Evolutionary conservation across 2,797 vertebrate species (phyloP).

Genomic region (Amazonetta brasiliensis): DNA sequence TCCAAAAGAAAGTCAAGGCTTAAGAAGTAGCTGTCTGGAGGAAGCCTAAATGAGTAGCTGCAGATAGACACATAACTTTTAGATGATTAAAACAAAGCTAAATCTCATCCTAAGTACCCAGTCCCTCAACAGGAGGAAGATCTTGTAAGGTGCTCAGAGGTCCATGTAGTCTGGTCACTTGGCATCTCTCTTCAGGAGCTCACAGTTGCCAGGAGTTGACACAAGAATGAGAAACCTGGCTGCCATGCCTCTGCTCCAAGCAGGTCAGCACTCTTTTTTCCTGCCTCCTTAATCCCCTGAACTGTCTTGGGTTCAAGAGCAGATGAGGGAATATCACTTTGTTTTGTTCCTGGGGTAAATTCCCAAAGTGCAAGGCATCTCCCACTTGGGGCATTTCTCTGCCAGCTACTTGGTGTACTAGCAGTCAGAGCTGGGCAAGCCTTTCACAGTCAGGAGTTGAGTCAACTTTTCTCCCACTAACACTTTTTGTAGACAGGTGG

Average conservation of each 20-base stretch:
- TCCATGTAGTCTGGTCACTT: neutral
- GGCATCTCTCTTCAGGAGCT: neutral
- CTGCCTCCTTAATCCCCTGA: neutral
- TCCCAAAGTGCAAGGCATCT: neutral
- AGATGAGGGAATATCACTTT: neutral
- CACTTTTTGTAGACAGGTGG: neutral
- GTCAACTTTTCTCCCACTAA: constrained; percentile 15
- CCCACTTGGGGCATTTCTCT: neutral
- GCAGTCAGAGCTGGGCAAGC: neutral
- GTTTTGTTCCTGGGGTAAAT: neutral
- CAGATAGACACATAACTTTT: neutral
- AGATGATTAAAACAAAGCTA: neutral
- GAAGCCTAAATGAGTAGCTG: neutral
- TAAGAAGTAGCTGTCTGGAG: neutral
- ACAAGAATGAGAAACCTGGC: neutral
- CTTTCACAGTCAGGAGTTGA: neutral
- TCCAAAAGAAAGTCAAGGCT: neutral
- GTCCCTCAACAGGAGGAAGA: neutral
- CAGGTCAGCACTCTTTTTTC: neutral
- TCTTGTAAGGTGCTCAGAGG: neutral
- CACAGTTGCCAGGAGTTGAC: neutral
- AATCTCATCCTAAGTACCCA: neutral
- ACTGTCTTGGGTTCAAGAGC: neutral
- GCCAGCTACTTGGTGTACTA: neutral
- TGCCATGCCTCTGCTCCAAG: neutral